phyloP scores from a whole-genome alignment of 2,797 vertebrate species.

The Adelosebastes latens region DNA sequence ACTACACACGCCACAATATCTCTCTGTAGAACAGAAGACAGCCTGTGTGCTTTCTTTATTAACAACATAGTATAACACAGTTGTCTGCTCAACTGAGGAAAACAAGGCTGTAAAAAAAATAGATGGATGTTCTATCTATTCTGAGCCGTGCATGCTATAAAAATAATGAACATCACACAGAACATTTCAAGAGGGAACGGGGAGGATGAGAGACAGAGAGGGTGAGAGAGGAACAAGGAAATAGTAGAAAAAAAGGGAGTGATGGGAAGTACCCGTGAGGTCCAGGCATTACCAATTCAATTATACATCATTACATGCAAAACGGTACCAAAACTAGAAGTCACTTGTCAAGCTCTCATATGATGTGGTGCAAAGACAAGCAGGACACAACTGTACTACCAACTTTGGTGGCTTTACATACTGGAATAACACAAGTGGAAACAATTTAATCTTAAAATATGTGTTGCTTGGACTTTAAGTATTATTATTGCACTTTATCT shows the following conservation, averaged over 20 bases:
- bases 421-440: background rate
- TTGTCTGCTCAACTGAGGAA: slow-evolving; percentile 29
- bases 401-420: background rate
- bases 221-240: background rate
- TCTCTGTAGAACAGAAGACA: slow-evolving; percentile 12
- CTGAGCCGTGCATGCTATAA: slow-evolving; percentile 32
- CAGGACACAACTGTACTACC: no score
- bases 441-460: background rate
- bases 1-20: background rate
- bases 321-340: background rate
- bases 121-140: slow-evolving; percentile 40
- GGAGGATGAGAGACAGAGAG: background rate
- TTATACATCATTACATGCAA: background rate
- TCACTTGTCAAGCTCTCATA: background rate
- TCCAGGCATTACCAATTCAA: background rate
- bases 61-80: slow-evolving; percentile 33
- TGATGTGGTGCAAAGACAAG: background rate
- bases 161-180: slow-evolving; percentile 47
- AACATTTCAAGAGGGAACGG: background rate
- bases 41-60: slow-evolving; percentile 11
- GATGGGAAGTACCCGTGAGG: background rate
- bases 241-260: background rate
- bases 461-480: background rate
- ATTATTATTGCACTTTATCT: background rate
- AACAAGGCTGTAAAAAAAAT: slow-evolving; percentile 32